Evolutionary conservation across 2,113 vertebrate species (phyloP).

Genomic region (Danionella cerebrum): DNA sequence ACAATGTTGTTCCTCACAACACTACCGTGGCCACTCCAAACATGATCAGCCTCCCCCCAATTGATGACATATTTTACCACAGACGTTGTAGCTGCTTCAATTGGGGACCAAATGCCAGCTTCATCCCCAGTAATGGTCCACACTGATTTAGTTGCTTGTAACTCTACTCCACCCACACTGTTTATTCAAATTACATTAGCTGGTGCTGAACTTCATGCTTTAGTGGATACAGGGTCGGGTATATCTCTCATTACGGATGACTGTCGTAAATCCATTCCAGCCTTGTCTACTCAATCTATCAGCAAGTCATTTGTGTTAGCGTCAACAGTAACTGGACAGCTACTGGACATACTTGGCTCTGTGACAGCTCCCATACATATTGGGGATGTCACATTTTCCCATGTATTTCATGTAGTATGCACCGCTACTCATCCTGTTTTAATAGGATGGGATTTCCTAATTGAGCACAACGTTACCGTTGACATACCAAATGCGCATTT

Average conservation of each 20-base stretch:
- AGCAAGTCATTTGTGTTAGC: neutral
- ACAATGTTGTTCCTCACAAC: neutral
- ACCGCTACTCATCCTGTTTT: neutral
- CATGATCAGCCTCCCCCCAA: neutral
- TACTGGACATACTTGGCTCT: neutral
- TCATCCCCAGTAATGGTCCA: neutral
- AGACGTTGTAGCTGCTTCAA: neutral
- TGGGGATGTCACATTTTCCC: neutral
- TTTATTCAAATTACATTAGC: conserved; percentile 2
- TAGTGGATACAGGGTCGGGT: neutral
- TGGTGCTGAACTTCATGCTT: neutral
- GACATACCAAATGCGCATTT: neutral
- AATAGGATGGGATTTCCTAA: neutral
- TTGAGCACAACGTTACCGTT: neutral
- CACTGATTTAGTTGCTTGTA: neutral
- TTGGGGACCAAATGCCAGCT: conserved; percentile 10
- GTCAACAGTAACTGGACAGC: neutral
- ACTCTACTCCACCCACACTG: neutral
- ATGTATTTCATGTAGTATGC: neutral
- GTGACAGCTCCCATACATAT: neutral
- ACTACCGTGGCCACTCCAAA: neutral
- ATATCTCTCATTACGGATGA: neutral
- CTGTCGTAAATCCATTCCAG: neutral
- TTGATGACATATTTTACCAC: neutral
- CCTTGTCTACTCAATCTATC: neutral